Evolutionary conservation across 2,113 vertebrate genomes (phyloP), one percentile per base, ranked within the genome.

Genomic region (Regulus satrapa): DNA sequence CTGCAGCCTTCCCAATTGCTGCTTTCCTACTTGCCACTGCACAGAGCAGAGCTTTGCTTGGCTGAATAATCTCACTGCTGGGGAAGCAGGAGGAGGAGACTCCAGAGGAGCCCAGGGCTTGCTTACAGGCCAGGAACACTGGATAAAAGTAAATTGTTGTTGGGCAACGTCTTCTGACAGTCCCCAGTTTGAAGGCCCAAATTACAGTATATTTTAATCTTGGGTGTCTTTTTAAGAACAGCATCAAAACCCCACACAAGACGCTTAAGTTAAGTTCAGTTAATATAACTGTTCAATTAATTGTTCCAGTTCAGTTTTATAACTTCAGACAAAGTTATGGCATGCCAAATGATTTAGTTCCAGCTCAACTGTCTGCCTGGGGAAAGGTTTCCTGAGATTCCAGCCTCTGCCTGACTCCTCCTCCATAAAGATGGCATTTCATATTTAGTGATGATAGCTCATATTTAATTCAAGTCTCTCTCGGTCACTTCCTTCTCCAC

Each of bases 261-360:
- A 29, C 11, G 32, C 6, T 56, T 3, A 73, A 67, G 31, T 73
- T 63, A 61, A 32, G n/a, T n/a, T n/a, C n/a, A n/a, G n/a, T n/a
- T n/a, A n/a, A n/a, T n/a, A n/a, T n/a, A n/a, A n/a, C n/a, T n/a
- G n/a, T n/a, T n/a, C n/a, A n/a, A n/a, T n/a, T n/a, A n/a, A n/a
- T n/a, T n/a, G n/a, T n/a, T 36, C 8, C 5, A 38, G 32, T 69
- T 82, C 32, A 16, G 48, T 79, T 95, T 85, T 34, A 12, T 16
- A 89, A 38, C 72, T 91, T 74, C 68, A 80, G 73, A 85, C n/a
- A 38, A 82, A 95, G 77, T 71, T 91, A 62, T 0, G 14, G 31
- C 36, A 96, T 96, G n/a, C 51, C 84, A 34, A 95, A 85, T 82
- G 91, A 96, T 55, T 94, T 61, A 80, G 38, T 46, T 72, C 21